Base-by-base conservation (phyloP, 2,113 vertebrate species). In the Phyllostomus hastatus region DNA sequence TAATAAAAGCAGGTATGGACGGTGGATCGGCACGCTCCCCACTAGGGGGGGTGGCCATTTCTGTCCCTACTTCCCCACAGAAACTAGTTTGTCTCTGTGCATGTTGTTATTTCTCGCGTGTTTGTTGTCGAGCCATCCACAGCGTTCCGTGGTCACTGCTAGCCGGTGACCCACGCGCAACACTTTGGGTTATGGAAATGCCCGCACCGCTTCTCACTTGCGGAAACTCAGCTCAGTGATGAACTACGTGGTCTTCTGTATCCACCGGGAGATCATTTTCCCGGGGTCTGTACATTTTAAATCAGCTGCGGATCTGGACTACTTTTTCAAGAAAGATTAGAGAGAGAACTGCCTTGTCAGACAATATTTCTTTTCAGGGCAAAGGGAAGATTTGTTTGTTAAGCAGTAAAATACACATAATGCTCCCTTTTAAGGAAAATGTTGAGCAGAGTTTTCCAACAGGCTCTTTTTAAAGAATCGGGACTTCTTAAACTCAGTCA, bases 401-500 rank as follows among this genome's bases (percentile, higher is more conserved):
- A 81, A 76, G 5, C 14, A 43, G 8, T 59, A 11, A 52, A 28
- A 81, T 20, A 72, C 72, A 31, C 15, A 67, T 38, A 35, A 81
- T 38, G 4, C 24, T 11, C 1, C 22, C 2, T 67, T 88, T 75
- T 6, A 91, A 43, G 35, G 4, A 16, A 73, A 43, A 33, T 1
- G 1, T 31, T 66, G 54, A 59, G 22, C 14, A 78, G 35, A 64
- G 78, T 61, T 81, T 76, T 14, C 22, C 78, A 66, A 17, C 7
- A 59, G 33, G 0, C 0, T 1, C 9, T 84, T 70, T 87, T 35
- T 57, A 79, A 64, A 57, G 72, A 59, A 43, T 20, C 8, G 0
- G 5, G 33, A 0, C 67, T 85, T 48, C 17, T 15, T 48, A 75
- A 20, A 0, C 9, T 79, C 3, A 1, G 4, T 79, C 3, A 1